Conservation (phyloP, 2,113 vertebrate species). For the Podarcis muralis region DNA sequence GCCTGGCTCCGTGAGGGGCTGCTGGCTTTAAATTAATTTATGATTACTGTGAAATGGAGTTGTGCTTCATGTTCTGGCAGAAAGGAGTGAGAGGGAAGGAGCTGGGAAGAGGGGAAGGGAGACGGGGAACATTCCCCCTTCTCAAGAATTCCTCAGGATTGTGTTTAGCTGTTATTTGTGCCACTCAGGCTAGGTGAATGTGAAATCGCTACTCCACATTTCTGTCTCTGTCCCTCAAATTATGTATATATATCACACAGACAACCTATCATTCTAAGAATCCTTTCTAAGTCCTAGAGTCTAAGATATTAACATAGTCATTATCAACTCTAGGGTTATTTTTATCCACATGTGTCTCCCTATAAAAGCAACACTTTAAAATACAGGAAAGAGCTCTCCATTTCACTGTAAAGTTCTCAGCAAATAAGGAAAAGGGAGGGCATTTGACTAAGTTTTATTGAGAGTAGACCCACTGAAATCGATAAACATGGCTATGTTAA, state of each 20-base stretch:
- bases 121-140: slow-evolving; percentile 22
- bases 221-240: slow-evolving; percentile 59
- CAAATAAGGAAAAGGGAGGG: not conserved
- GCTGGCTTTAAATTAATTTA: slow-evolving; percentile 50
- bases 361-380: slow-evolving; percentile 30
- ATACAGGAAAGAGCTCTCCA: slow-evolving; percentile 1
- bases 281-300: not conserved
- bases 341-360: not conserved
- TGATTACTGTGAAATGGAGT: slow-evolving; percentile 46
- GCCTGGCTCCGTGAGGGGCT: slow-evolving; percentile 65
- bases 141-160: not conserved
- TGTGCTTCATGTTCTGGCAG: slow-evolving; percentile 50
- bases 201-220: slow-evolving; percentile 69
- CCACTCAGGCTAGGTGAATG: slow-evolving; percentile 52
- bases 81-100: not conserved
- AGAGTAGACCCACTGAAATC: no score
- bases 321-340: slow-evolving; percentile 47
- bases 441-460: no score
- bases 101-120: slow-evolving; percentile 3
- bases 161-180: slow-evolving; percentile 41
- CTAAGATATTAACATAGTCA: slow-evolving; percentile 51
- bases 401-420: not conserved
- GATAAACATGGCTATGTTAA: no score
- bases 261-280: slow-evolving; percentile 16
- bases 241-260: not conserved